A percentile compares a stretch with the other conserved stretches of the same genome.
Evolutionary conservation across 2,888 invertebrate species (phyloP).

Genomic region (Fragum whitleyi): DNA sequence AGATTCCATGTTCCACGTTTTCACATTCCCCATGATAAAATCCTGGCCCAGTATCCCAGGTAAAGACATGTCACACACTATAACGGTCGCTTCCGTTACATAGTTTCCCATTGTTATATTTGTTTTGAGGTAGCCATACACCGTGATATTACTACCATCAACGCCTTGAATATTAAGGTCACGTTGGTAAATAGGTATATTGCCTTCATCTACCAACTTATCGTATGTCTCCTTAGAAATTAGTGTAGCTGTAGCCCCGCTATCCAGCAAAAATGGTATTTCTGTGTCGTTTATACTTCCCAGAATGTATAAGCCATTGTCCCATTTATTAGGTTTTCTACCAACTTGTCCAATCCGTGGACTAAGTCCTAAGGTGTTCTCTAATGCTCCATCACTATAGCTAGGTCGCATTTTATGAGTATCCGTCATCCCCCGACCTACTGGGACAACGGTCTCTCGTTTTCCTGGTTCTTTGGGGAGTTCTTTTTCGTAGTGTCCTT

Average conservation of each 20-base stretch:
- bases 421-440: constrained; percentile 39
- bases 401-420: constrained; percentile 18
- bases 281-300: no score
- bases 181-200: background rate
- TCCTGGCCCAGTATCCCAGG: constrained; percentile 44
- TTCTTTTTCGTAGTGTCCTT: background rate
- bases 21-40: constrained; percentile 41
- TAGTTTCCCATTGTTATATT: constrained; percentile 5
- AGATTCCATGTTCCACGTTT: constrained; percentile 26
- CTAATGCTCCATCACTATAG: background rate
- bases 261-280: background rate
- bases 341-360: constrained; percentile 36
- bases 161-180: constrained; percentile 14
- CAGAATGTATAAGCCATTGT: no score
- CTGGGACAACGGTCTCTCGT: constrained; percentile 30
- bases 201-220: background rate
- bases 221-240: constrained; percentile 38
- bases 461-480: constrained; percentile 16
- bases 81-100: background rate
- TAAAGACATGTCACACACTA: constrained; percentile 31
- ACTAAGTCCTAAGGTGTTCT: no score
- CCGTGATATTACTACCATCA: background rate
- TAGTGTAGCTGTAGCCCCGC: background rate
- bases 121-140: constrained; percentile 1
- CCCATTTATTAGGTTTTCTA: background rate